Evolutionary conservation across 2,113 vertebrate species (phyloP).

Genomic region (Hoplias malabaricus): DNA sequence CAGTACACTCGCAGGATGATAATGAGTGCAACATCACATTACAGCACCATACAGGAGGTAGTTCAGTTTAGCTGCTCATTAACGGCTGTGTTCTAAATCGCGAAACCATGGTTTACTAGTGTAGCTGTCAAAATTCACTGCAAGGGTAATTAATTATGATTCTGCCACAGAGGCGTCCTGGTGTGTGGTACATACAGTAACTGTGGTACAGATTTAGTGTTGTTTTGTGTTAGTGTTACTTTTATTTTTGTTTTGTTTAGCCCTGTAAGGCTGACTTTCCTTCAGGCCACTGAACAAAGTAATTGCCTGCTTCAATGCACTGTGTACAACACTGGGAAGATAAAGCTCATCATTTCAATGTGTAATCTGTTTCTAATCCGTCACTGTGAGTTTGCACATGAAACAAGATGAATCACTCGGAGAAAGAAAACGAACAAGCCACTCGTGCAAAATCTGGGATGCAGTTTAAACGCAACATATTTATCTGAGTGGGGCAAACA

Average conservation of each 20-base stretch:
- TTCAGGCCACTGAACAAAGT: slow-evolving; percentile 17
- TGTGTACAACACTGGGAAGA: not conserved
- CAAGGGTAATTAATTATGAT: slow-evolving; percentile 16
- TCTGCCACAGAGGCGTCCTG: not conserved
- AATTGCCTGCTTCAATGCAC: slow-evolving; percentile 22
- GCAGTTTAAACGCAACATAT: not conserved
- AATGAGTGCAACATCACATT: not conserved
- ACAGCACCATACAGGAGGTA: not conserved
- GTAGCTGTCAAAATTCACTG: slow-evolving; percentile 9
- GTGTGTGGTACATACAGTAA: not conserved
- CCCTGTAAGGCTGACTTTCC: too few species aligned
- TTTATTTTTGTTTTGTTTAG: not conserved
- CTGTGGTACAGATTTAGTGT: not conserved
- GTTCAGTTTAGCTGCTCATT: not conserved
- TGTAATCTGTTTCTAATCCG: slow-evolving; percentile 4
- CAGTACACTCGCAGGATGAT: not conserved
- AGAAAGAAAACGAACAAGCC: not conserved
- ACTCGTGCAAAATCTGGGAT: not conserved
- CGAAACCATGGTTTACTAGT: not conserved
- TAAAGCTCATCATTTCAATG: slow-evolving; percentile 1
- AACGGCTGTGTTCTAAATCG: not conserved
- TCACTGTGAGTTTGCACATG: too few species aligned
- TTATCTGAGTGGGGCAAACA: not conserved
- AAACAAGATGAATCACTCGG: not conserved
- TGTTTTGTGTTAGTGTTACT: too few species aligned